Conservation (phyloP, 2,797 vertebrate species). For the Lagocephalus sceleratus region DNA sequence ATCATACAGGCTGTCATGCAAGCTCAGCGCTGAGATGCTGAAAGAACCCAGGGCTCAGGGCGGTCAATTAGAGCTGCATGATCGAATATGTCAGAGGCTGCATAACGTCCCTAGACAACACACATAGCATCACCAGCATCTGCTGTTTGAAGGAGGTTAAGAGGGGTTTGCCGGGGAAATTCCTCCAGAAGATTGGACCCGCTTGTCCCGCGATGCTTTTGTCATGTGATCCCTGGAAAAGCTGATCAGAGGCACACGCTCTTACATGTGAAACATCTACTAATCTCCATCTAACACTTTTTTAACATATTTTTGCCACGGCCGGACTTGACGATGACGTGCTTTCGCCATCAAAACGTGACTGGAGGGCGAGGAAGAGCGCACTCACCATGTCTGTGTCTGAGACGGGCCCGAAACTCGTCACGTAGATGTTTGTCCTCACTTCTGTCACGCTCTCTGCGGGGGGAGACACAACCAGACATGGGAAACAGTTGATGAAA, state of each 20-base stretch:
- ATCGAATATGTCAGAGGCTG: slow-evolving; percentile 61
- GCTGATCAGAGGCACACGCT: not conserved
- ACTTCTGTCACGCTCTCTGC: slow-evolving; percentile 96
- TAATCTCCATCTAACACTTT: not conserved
- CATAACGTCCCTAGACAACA: slow-evolving; percentile 44
- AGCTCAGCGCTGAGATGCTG: slow-evolving; percentile 28
- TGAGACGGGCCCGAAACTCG: slow-evolving; percentile 96
- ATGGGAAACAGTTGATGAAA: slow-evolving; percentile 14
- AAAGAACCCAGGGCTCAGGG: slow-evolving; percentile 47
- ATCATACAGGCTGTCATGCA: slow-evolving; percentile 46
- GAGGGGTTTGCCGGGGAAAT: slow-evolving; percentile 6
- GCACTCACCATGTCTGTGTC: slow-evolving; percentile 97
- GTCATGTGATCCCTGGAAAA: not conserved
- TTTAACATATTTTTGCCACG: not conserved
- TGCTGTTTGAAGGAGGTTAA: slow-evolving; percentile 38
- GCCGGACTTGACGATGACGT: slow-evolving; percentile 11
- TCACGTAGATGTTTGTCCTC: slow-evolving; percentile 97
- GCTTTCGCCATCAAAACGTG: not conserved
- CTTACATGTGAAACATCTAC: no score
- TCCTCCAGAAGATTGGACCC: not conserved
- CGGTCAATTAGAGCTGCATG: slow-evolving; percentile 62
- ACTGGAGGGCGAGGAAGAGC: not conserved
- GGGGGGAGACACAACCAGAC: slow-evolving; percentile 32
- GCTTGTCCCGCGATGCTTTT: not conserved
- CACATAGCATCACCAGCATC: slow-evolving; percentile 33